Evolutionary conservation across 2,888 invertebrate genomes (phyloP).

Genomic region (Blomia tropicalis): DNA sequence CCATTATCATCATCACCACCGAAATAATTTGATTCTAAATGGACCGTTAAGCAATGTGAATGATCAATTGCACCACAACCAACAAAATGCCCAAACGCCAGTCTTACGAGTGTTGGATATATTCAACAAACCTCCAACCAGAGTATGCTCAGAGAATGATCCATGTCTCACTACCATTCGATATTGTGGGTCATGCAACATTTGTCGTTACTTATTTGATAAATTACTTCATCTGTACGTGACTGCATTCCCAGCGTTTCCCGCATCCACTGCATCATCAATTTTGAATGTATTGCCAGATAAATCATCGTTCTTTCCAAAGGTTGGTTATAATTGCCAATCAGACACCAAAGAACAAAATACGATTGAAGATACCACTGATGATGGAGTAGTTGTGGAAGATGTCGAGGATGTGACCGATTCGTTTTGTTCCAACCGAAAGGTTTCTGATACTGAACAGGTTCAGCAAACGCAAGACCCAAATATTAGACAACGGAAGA

Average conservation of each 20-base stretch:
- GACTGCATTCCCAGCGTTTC: neutral
- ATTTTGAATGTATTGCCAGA: neutral
- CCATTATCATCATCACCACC: conserved; percentile 10
- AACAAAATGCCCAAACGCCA: neutral
- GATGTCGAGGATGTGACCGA: neutral
- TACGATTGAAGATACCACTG: neutral
- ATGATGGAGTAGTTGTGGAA: neutral
- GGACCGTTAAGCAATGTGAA: neutral
- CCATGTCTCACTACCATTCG: neutral
- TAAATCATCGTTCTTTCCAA: neutral
- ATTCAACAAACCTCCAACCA: neutral
- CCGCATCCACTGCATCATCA: neutral
- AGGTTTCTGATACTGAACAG: neutral
- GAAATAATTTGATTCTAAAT: neutral
- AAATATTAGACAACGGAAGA: neutral
- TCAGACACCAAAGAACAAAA: neutral
- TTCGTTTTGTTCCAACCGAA: neutral
- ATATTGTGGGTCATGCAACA: neutral
- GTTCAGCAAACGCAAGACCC: neutral
- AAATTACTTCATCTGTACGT: neutral
- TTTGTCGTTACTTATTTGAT: neutral
- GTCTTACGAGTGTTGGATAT: neutral
- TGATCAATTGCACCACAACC: too few relatives aligned
- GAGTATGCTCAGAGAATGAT: neutral
- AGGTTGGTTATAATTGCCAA: neutral